Base-by-base conservation (phyloP, 2,113 vertebrate genomes). In the Melanerpes formicivorus region DNA sequence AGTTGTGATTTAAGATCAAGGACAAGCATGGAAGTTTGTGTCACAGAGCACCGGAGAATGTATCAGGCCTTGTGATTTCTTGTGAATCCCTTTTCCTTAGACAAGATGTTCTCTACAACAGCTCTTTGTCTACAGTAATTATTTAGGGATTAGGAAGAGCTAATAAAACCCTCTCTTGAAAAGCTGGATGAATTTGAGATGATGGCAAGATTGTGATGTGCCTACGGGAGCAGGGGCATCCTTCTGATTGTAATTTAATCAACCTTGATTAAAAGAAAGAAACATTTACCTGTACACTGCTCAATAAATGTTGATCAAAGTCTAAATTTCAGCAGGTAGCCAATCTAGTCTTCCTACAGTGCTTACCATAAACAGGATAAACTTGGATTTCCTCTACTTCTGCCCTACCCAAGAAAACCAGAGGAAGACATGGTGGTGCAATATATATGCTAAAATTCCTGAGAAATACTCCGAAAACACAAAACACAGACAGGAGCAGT, bases 61-160 rank as follows among this genome's bases (percentile, higher is more conserved):
- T 91, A 89, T 93, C 71, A 90, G 63, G 76, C 77, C 79, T 84
- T 40, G 18, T 37, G 54, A 88, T 88, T 46, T 74, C 73, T 64
- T 56, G 63, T 48, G 95, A 97, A 92, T 85, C 74, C 83, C 79
- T 95, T 96, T 90, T 88, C 88, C 90, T 67, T 82, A 63, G 72
- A 86, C 88, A 87, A 78, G 86, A 96, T 75, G 85, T 85, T 95
- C 88, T 93, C 92, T 78, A 52, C 93, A 96, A 91, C 65, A 95
- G 74, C 78, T 95, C 86, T 88, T 40, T 67, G 70, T 88, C 90
- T 91, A 44, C 55, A 94, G 89, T 94, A 96, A 98, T 97, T 98
- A 97, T 93, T 96, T 96, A 90, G 95, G 97, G 96, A 97, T 97
- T 97, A 97, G 80, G 95, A 91, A 90, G 89, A 73, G 85, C 95